Percentiles rank a stretch among this genome's conserved stretches.
Conservation (phyloP, 2,888 invertebrate genomes). For the Asteroscopus sphinx region DNA sequence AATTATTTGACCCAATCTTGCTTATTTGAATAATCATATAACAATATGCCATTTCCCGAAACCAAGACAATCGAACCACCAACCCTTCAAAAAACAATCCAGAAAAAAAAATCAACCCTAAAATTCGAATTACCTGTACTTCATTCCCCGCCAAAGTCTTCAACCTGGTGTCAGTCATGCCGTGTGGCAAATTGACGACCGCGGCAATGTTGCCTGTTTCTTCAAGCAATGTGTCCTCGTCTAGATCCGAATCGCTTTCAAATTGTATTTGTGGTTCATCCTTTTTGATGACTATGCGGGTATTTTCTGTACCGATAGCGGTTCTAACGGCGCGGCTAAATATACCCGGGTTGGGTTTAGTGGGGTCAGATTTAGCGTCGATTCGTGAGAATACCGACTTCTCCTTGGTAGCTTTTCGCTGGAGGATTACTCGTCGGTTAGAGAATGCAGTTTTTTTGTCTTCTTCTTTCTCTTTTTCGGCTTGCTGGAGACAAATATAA, state of each 20-base stretch:
- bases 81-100: conserved; percentile 9
- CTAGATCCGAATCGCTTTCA: conserved; percentile 70
- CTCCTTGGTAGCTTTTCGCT: conserved; percentile 70
- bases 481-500: conserved; percentile 42
- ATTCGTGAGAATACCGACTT: conserved; percentile 73
- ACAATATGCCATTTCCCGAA: too few species aligned
- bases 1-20: too few species aligned
- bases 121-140: conserved; percentile 80
- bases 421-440: conserved; percentile 81
- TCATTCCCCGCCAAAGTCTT: conserved; percentile 80
- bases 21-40: too few species aligned
- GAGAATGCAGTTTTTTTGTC: conserved; percentile 66
- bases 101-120: conserved; percentile 32
- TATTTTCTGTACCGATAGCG: conserved; percentile 67
- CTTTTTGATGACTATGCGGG: conserved; percentile 61
- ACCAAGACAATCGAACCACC: conserved; percentile 43
- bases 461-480: conserved; percentile 63
- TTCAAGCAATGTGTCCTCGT: conserved; percentile 64
- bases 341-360: conserved; percentile 76
- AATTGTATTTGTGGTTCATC: conserved; percentile 74
- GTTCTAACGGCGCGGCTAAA: conserved; percentile 82
- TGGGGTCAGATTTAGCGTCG: conserved; percentile 69
- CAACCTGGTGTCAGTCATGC: conserved; percentile 83
- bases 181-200: conserved; percentile 80
- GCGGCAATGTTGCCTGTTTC: conserved; percentile 64